Conservation (phyloP, 2,797 vertebrate species). For the Cryptoprocta ferox region DNA sequence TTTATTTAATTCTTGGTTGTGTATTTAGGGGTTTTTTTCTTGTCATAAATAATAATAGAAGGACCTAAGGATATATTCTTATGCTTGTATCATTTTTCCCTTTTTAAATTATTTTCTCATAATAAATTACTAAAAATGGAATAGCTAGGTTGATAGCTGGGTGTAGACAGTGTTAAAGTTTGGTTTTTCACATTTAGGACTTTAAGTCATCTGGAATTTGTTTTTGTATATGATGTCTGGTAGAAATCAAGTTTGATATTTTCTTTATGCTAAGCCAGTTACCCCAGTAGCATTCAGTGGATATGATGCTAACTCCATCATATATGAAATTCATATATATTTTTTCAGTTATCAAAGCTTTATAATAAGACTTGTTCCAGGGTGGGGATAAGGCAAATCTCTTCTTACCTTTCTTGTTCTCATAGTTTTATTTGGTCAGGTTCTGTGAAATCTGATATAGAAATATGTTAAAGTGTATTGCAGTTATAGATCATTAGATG, state of each 20-base stretch:
- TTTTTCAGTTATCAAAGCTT: not conserved
- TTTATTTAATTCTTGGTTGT: not conserved
- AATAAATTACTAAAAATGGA: not conserved
- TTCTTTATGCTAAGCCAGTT: not conserved
- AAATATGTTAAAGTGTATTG: not conserved
- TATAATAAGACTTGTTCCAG: not conserved
- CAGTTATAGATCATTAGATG: not conserved
- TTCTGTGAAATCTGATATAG: not conserved
- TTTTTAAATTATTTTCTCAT: slow-evolving; percentile 21
- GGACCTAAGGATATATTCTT: not conserved
- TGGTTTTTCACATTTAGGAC: not conserved
- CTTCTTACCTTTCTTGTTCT: not conserved
- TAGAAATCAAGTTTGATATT: not conserved
- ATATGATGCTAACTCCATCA: not conserved
- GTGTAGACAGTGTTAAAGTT: not conserved
- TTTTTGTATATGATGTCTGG: not conserved
- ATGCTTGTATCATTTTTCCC: not conserved
- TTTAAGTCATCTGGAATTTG: not conserved
- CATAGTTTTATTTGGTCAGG: not conserved
- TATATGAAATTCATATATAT: not conserved
- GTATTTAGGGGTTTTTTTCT: not conserved
- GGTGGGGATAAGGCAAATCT: not conserved
- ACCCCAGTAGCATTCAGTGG: not conserved
- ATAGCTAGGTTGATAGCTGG: not conserved
- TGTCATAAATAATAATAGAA: not conserved